These are phyloP conservation scores for Acleris emargana DNA, from an alignment of 2,888 invertebrate genomes.

Conservation along the genomic window DNA sequence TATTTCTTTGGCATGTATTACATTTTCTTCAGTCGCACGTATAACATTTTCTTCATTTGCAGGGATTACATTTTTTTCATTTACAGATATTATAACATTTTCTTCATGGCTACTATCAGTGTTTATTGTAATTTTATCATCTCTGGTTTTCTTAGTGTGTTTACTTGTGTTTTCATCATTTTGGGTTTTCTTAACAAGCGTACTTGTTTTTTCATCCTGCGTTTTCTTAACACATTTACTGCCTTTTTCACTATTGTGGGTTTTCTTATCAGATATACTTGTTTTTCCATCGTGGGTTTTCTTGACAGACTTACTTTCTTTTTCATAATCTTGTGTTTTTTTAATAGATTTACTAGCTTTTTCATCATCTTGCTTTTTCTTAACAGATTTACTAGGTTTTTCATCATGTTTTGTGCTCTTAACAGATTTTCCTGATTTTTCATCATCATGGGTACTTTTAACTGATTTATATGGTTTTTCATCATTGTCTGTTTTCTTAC, in stretches of 20 bases:
- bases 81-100: neutral
- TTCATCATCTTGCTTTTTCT: constrained; percentile 13
- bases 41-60: constrained; percentile 3
- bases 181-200: neutral
- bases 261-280: neutral
- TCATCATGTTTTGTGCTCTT: neutral
- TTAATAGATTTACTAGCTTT: constrained; percentile 2
- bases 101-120: constrained; percentile 5
- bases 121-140: constrained; percentile 6
- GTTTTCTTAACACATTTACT: neutral
- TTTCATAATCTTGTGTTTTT: neutral
- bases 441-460: neutral
- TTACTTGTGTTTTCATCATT: constrained; percentile 9
- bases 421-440: neutral
- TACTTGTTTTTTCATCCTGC: neutral
- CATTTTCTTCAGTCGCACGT: no score
- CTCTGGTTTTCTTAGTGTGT: no score
- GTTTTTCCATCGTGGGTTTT: constrained; percentile 11
- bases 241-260: constrained; percentile 5
- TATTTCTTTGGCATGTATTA: no score
- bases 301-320: neutral
- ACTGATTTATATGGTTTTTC: neutral
- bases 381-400: neutral
- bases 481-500: neutral
- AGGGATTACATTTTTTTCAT: no score